phyloP scores from a whole-genome alignment of 2,888 invertebrate genomes.

The Caenorhabditis drosophilae region DNA sequence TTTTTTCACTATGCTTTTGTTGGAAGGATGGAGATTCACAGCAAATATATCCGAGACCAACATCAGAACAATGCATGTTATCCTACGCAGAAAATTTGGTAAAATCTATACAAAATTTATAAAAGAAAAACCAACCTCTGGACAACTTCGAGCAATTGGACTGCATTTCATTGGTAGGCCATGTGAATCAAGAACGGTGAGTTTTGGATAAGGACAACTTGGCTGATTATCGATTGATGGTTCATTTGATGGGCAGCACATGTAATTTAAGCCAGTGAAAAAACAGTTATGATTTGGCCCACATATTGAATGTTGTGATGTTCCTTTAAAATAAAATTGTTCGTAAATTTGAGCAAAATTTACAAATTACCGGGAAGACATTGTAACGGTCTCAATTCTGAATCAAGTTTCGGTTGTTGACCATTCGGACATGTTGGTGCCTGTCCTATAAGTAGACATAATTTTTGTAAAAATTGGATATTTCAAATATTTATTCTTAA shows the following conservation, averaged over 20 bases:
- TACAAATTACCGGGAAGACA: conserved; percentile 60
- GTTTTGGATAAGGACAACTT: conserved; percentile 48
- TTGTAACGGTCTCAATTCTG: conserved; percentile 52
- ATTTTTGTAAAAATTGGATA: not conserved
- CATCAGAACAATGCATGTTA: conserved; percentile 55
- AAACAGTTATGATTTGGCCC: conserved; percentile 63
- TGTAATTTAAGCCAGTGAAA: conserved; percentile 68
- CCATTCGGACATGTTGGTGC: conserved; percentile 62
- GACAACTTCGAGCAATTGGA: conserved; percentile 46
- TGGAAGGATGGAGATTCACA: conserved; percentile 53
- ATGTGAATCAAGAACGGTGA: conserved; percentile 55
- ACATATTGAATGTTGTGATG: conserved; percentile 55
- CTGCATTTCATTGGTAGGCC: conserved; percentile 56
- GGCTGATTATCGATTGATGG: conserved; percentile 55
- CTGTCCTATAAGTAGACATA: conserved; percentile 31
- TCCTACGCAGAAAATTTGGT: conserved; percentile 33
- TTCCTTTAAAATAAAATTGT: conserved; percentile 44
- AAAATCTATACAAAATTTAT: not conserved
- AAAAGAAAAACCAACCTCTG: conserved; percentile 37
- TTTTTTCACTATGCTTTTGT: conserved; percentile 1
- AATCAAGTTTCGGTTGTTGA: conserved; percentile 56
- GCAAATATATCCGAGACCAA: conserved; percentile 54
- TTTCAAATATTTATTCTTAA: not conserved
- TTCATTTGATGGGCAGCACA: conserved; percentile 65
- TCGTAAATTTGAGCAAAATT: not conserved